These are phyloP conservation scores for Glaucidium brasilianum DNA, from an alignment of 2,113 vertebrate species.

Conservation along the genomic window DNA sequence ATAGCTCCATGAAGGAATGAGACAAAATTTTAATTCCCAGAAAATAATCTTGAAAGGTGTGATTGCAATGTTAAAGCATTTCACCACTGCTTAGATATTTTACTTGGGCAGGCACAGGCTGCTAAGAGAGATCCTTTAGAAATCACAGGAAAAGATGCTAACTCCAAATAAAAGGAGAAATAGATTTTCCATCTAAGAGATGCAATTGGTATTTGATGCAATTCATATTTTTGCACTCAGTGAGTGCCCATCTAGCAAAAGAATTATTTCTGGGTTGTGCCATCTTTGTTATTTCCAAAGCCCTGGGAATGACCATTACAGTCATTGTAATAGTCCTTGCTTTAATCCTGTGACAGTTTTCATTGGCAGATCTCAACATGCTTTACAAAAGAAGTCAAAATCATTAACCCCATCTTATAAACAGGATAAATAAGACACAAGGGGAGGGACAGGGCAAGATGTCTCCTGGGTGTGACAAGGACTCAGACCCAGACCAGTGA, in stretches of 20 bases:
- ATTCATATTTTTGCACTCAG: not conserved
- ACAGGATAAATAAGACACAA: not conserved
- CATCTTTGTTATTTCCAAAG: not conserved
- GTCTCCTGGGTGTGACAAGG: not conserved
- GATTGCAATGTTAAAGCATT: not conserved
- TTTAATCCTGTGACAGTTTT: conserved; percentile 10
- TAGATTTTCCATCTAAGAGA: not conserved
- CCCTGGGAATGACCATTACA: not conserved
- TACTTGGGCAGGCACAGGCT: not conserved
- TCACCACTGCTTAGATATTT: not conserved
- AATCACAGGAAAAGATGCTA: not conserved
- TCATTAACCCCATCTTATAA: not conserved
- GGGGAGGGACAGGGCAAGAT: not conserved
- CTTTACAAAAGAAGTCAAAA: conserved; percentile 19
- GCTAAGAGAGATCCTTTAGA: not conserved
- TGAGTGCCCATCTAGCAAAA: not conserved
- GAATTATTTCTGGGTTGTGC: not conserved
- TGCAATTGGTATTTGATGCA: not conserved
- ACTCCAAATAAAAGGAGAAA: not conserved
- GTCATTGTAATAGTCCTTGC: not conserved
- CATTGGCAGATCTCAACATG: not conserved
- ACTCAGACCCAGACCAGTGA: not conserved
- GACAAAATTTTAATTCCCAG: not conserved
- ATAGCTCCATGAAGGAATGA: not conserved
- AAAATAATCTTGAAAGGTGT: not conserved